Base-by-base conservation (phyloP, 2,797 vertebrate genomes). In the Rousettus madagascariensis region DNA sequence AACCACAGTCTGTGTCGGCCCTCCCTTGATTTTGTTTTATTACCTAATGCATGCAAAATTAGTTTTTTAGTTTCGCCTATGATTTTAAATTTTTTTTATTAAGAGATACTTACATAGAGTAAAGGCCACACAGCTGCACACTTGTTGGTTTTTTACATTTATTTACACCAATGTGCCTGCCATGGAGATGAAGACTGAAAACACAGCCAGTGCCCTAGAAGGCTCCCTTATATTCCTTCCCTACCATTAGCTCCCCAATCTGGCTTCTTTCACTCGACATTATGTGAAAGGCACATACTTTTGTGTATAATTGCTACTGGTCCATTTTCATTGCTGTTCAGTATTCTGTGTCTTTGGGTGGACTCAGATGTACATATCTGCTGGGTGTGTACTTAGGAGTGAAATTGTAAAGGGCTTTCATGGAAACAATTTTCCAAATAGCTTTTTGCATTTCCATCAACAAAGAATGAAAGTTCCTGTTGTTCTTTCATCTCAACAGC, bases 361-460 rank as follows among this genome's bases (percentile, higher is more conserved):
- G 24, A 13, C 2, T 0, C 28, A 0, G 0, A 0, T 3, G 22
- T 26, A 0, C 3, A 1, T 2, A 0, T 36, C 36, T 26, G 16
- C 55, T 33, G 49, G 17, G 26, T 33, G 0, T 10, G 8, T 16
- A 1, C 36, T 38, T 24, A 13, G 84, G 26, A 19, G 22, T 2
- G 8, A 38, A 30, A 30, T 5, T n/a, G 41, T 16, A 7, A 57
- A 6, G 30, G 49, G 16, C 20, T 65, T 43, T 53, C 15, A 0
- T 20, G 7, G 43, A 20, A 61, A 22, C 22, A 1, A 0, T 53
- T 68, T 87, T 77, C 19, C 59, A n/a, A 24, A 11, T 20, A 26
- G 59, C 30, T 8, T 19, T 75, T 24, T 51, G 61, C 69, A 33
- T 55, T 74, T 22, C 80, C 59, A 17, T 51, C 3, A 1, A 13